Base-by-base conservation (phyloP, 2,113 vertebrate species). In the Coracopsis vasa region DNA sequence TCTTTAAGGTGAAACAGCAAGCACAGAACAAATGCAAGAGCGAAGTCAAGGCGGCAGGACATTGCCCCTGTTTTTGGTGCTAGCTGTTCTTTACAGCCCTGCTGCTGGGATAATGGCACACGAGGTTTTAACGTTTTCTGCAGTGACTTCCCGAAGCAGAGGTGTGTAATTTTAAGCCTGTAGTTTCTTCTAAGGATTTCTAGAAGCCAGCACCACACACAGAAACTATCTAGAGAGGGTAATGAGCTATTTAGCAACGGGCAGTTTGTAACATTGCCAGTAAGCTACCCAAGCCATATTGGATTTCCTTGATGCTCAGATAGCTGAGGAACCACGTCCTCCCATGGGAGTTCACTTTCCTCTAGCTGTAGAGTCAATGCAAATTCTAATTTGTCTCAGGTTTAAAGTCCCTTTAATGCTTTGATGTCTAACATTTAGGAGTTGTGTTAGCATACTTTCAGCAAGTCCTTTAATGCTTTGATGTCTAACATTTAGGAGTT, bases 41-140 rank as follows among this genome's bases (percentile, higher is more conserved):
- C n/a, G 47, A 5, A 45, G 42, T 0, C 5, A 0, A 3, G 33
- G 28, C 3, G 13, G 44, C 2, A 50, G 31, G 37, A 51, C 41
- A 12, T 15, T 4, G 33, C 37, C 53, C 45, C 31, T 28, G 13
- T 2, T 23, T 10, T 19, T 0, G 0, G 56, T 39, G 41, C 29
- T 13, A 14, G 0, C 9, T 53, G 45, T 4, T 35, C 9, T 11
- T 66, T 16, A 6, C 54, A 84, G 87, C 69, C 28, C 60, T 20
- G 44, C 64, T 42, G 66, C 77, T 41, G 73, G 13, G 12, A 29
- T 3, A 2, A 29, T 56, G 29, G 35, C 48, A 53, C 56, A 37
- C 11, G 0, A 9, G 74, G 15, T 5, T 56, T 77, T 13, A 8
- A 23, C 1, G 11, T 11, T 21, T 61, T 42, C 44, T 18, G 2